These are phyloP conservation scores for Eueides isabella DNA, from an alignment of 1,140 invertebrate species.

Conservation along the genomic window DNA sequence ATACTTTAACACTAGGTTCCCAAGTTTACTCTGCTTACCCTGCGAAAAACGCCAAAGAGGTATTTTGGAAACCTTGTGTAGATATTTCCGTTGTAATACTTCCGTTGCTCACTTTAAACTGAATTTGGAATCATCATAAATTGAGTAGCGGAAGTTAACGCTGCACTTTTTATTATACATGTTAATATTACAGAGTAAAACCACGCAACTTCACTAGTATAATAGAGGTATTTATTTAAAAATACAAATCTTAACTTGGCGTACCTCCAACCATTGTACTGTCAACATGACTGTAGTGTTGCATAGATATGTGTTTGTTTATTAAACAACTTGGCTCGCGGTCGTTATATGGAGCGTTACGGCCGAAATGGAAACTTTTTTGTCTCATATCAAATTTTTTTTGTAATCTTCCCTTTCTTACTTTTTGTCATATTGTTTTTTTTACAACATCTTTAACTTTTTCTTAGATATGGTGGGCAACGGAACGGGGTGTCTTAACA, in stretches of 20 bases:
- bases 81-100: too few species aligned
- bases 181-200: not conserved
- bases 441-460: not conserved
- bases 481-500: too few species aligned
- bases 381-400: not conserved
- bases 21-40: too few species aligned
- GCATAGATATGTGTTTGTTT: slow-evolving; percentile 7
- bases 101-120: too few species aligned
- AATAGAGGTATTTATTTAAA: slow-evolving; percentile 3
- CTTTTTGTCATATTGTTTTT: not conserved
- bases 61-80: too few species aligned
- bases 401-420: not conserved
- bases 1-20: too few species aligned
- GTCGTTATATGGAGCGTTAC: not conserved
- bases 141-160: too few species aligned
- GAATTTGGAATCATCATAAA: too few species aligned
- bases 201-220: not conserved
- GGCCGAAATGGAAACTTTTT: slow-evolving; percentile 8
- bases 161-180: too few species aligned
- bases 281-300: not conserved
- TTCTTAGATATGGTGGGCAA: too few species aligned
- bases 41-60: too few species aligned
- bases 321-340: slow-evolving; percentile 8
- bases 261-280: slow-evolving; percentile 7
- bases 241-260: slow-evolving; percentile 5